These are phyloP conservation scores for Caenorhabditis wallacei DNA, from an alignment of 2,888 invertebrate genomes.

Conservation along the genomic window DNA sequence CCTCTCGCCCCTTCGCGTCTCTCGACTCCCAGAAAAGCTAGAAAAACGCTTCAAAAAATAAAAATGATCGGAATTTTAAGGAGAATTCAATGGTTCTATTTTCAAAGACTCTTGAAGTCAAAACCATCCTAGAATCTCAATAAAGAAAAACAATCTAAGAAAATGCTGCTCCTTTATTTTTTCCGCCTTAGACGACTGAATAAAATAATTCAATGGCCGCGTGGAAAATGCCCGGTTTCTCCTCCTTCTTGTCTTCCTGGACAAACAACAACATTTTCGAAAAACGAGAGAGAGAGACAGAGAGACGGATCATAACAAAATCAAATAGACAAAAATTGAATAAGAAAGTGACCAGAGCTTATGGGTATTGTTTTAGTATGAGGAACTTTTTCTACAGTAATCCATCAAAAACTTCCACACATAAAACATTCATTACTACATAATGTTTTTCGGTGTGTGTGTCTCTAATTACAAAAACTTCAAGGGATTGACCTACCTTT, in stretches of 20 bases:
- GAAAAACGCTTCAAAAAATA: neutral
- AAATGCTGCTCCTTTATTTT: conserved; percentile 14
- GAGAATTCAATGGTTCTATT: too few species aligned
- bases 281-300: conserved; percentile 15
- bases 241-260: conserved; percentile 21
- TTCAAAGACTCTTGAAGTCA: too few species aligned
- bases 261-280: conserved; percentile 42
- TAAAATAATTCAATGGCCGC: conserved; percentile 32
- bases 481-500: conserved; percentile 36
- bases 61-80: too few species aligned
- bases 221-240: conserved; percentile 33
- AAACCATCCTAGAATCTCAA: neutral
- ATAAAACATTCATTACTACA: neutral
- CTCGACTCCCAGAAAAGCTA: too few species aligned
- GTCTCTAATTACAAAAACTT: conserved; percentile 7
- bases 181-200: conserved; percentile 1
- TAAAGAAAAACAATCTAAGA: too few species aligned
- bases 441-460: neutral
- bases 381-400: too few species aligned
- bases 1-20: too few species aligned
- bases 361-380: conserved; percentile 8
- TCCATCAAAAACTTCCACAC: neutral
- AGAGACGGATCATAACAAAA: conserved; percentile 54
- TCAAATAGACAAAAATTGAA: conserved; percentile 38
- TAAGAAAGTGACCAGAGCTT: conserved; percentile 5